Percentiles rank a stretch among this genome's conserved stretches.
These are phyloP conservation scores for Serrognathus titanus DNA, from an alignment of 2,888 invertebrate genomes.

Conservation along the genomic window DNA sequence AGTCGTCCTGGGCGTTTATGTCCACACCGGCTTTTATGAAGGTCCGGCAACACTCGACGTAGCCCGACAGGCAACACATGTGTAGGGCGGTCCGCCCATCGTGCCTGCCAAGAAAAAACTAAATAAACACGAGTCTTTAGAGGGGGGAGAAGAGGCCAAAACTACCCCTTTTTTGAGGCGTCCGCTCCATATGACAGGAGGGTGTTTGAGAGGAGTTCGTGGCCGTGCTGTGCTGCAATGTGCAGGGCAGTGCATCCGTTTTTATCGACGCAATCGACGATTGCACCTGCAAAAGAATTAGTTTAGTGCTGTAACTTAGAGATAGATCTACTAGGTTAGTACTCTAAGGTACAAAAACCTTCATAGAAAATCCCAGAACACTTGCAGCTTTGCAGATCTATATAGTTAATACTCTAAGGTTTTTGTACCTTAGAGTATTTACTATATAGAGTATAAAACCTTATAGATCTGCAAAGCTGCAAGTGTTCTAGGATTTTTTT, in stretches of 20 bases:
- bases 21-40: conserved; percentile 54
- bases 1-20: conserved; percentile 56
- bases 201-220: conserved; percentile 55
- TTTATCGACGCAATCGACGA: conserved; percentile 56
- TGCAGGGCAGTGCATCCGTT: conserved; percentile 61
- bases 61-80: conserved; percentile 60
- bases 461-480: too few species aligned
- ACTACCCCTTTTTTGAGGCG: conserved; percentile 48
- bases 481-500: too few species aligned
- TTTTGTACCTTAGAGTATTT: too few species aligned
- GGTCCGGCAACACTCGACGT: conserved; percentile 59
- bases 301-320: too few species aligned
- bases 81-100: conserved; percentile 60
- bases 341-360: too few species aligned
- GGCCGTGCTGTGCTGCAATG: conserved; percentile 61
- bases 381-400: too few species aligned
- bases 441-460: too few species aligned
- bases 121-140: not conserved
- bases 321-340: too few species aligned
- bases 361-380: too few species aligned
- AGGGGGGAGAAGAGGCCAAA: not conserved
- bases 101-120: conserved; percentile 34
- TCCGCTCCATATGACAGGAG: conserved; percentile 52
- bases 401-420: too few species aligned
- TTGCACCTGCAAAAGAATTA: conserved; percentile 44